Percentiles rank a stretch among this genome's conserved stretches.
phyloP scores from a whole-genome alignment of 2,888 invertebrate genomes.

The Pristionchus arcanus region DNA sequence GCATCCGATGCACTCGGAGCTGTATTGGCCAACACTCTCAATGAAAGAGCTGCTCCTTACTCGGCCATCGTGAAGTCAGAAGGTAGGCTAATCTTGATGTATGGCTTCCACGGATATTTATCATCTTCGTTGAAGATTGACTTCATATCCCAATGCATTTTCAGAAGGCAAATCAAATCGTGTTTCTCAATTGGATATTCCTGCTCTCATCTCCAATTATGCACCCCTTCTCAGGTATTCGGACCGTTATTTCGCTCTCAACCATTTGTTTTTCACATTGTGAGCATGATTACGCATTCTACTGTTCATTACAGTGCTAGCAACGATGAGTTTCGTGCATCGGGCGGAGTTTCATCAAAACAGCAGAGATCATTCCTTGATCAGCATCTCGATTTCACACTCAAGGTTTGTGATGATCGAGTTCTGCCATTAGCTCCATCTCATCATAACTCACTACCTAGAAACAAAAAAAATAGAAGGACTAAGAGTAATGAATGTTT shows the following conservation, averaged over 20 bases:
- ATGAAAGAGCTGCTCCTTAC: not conserved
- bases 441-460: too few species aligned
- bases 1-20: constrained; percentile 71
- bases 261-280: not conserved
- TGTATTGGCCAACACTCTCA: constrained; percentile 61
- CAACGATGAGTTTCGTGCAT: constrained; percentile 20
- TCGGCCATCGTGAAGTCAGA: not conserved
- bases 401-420: not conserved
- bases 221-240: constrained; percentile 35
- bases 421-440: not conserved
- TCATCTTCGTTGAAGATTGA: not conserved
- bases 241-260: not conserved
- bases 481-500: not conserved
- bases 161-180: constrained; percentile 6
- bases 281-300: not conserved
- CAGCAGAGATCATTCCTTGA: constrained; percentile 72
- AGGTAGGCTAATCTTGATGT: not conserved
- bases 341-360: constrained; percentile 43
- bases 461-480: too few species aligned
- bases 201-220: constrained; percentile 25
- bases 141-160: not conserved
- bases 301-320: constrained; percentile 33
- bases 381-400: constrained; percentile 69
- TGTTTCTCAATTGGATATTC: not conserved
- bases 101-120: not conserved